Evolutionary conservation across 2,797 vertebrate genomes (phyloP).

Genomic region (Thamnophis elegans): DNA sequence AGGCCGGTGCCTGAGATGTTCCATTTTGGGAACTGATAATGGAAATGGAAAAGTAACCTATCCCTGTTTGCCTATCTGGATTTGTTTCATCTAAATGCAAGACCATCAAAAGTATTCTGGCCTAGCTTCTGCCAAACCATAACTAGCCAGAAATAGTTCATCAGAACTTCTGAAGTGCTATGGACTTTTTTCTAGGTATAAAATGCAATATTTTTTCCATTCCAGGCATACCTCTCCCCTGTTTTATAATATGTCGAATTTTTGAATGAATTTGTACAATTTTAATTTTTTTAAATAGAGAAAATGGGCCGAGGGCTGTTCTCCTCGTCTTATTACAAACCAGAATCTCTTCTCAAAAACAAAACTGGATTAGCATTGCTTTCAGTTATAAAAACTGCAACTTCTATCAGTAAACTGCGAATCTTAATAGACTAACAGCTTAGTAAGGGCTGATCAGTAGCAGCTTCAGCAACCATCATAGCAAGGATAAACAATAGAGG

Average conservation of each 20-base stretch:
- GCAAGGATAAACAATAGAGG: neutral
- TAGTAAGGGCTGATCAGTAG: neutral
- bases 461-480: neutral
- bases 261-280: conserved; percentile 35
- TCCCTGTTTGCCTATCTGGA: neutral
- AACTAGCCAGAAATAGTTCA: neutral
- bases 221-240: neutral
- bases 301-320: neutral
- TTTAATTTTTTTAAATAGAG: conserved; percentile 13
- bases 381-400: neutral
- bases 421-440: neutral
- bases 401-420: neutral
- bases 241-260: neutral
- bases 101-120: neutral
- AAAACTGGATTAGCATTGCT: neutral
- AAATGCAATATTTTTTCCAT: neutral
- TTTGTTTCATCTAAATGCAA: neutral
- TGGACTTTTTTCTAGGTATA: neutral
- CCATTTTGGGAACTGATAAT: neutral
- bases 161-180: neutral
- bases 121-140: neutral
- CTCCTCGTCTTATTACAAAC: conserved; percentile 7
- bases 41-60: neutral
- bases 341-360: neutral
- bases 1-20: neutral